phyloP scores from a whole-genome alignment of 2,113 vertebrate species.

The Rhabdomys dilectus region DNA sequence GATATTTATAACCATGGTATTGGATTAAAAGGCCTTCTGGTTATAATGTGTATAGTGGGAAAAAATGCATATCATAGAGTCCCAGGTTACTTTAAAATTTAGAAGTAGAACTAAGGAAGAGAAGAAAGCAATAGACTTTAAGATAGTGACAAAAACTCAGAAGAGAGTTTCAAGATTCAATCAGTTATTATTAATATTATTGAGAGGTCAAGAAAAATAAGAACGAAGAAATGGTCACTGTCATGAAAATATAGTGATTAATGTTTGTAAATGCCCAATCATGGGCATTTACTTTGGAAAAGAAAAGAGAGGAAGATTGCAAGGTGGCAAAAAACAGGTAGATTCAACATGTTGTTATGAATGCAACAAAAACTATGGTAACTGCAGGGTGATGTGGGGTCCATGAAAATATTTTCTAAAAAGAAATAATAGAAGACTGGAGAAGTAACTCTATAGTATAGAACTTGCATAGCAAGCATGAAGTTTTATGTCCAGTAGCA shows the following conservation, averaged over 20 bases:
- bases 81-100: not conserved
- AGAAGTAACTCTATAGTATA: not conserved
- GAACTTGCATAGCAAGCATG: not conserved
- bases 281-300: not conserved
- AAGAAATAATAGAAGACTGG: not conserved
- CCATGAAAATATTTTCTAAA: not conserved
- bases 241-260: not conserved
- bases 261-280: not conserved
- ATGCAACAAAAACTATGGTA: not conserved
- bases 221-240: not conserved
- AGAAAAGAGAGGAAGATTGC: not conserved
- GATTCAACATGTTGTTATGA: not conserved
- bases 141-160: not conserved
- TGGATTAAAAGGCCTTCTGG: not conserved
- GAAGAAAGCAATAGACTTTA: not conserved
- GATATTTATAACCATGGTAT: slow-evolving; percentile 1
- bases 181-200: not conserved
- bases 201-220: not conserved
- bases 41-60: not conserved
- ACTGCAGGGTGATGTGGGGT: not conserved
- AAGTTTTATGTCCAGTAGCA: not conserved
- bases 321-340: not conserved
- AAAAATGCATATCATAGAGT: not conserved
- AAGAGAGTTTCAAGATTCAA: not conserved
- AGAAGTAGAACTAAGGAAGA: not conserved